These are phyloP conservation scores for Kryptolebias marmoratus DNA, from an alignment of 2,113 vertebrate genomes.

Conservation along the genomic window DNA sequence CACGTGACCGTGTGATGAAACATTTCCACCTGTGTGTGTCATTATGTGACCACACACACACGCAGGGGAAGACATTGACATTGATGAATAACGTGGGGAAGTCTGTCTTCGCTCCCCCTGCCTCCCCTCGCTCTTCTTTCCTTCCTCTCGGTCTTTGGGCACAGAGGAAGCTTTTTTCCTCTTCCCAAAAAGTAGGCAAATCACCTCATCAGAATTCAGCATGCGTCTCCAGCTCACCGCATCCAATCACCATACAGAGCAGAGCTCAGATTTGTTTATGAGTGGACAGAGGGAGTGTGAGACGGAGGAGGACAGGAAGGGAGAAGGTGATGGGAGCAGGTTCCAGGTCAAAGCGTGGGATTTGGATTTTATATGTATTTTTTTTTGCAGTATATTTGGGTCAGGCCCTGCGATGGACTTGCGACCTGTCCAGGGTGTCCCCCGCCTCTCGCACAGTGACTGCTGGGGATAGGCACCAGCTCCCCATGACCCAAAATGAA, in stretches of 20 bases:
- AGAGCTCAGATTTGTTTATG: conserved; percentile 35
- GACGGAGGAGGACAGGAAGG: conserved; percentile 33
- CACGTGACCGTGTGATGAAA: not conserved
- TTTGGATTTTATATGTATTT: not conserved
- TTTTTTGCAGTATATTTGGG: too few relatives aligned
- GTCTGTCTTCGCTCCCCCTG: not conserved
- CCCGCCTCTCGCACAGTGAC: too few relatives aligned
- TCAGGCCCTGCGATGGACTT: too few relatives aligned
- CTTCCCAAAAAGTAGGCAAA: conserved; percentile 35
- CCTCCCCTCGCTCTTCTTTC: conserved; percentile 1
- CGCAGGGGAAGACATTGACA: conserved; percentile 44
- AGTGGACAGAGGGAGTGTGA: conserved; percentile 18
- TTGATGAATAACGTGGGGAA: conserved; percentile 59
- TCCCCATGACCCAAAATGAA: too few relatives aligned
- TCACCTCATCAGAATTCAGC: conserved; percentile 73
- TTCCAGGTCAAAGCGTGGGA: conserved; percentile 28
- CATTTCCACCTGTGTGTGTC: conserved; percentile 9
- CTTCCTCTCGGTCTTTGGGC: conserved; percentile 52
- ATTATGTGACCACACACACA: not conserved
- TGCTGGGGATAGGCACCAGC: too few relatives aligned
- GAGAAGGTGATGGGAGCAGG: conserved; percentile 53
- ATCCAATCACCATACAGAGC: conserved; percentile 70
- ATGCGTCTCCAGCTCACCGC: conserved; percentile 61
- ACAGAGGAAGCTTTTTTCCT: conserved; percentile 65
- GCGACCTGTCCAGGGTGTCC: too few relatives aligned